Evolutionary conservation across 2,888 invertebrate genomes (phyloP).

Genomic region (Dryomyza anilis): DNA sequence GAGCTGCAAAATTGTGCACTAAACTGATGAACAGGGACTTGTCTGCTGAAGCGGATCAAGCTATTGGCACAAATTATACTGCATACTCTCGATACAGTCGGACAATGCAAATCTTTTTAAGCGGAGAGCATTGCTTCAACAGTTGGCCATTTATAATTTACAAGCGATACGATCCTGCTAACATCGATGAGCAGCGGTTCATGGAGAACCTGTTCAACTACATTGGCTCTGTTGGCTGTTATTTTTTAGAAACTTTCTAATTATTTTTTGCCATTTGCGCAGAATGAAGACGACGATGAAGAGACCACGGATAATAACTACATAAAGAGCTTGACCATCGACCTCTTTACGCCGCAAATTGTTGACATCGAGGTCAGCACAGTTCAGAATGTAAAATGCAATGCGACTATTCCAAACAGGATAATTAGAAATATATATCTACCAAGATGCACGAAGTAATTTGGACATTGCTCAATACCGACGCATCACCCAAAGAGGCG

Average conservation of each 20-base stretch:
- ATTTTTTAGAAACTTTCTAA: no score
- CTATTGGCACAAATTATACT: conserved; percentile 90
- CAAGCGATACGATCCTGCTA: conserved; percentile 90
- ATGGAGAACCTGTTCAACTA: conserved; percentile 99
- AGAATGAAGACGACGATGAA: conserved; percentile 67
- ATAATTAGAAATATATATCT: no score
- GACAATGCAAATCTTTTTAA: conserved; percentile 80
- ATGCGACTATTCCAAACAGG: no score
- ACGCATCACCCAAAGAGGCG: no score
- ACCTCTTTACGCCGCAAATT: conserved; percentile 94
- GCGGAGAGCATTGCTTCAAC: conserved; percentile 90
- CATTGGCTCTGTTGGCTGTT: conserved; percentile 82
- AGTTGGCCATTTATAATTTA: conserved; percentile 93
- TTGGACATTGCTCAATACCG: no score
- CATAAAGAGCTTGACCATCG: conserved; percentile 86
- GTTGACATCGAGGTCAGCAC: conserved; percentile 86
- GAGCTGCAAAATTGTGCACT: conserved; percentile 79
- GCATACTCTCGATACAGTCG: conserved; percentile 93
- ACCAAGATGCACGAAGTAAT: no score
- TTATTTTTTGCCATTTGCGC: not conserved
- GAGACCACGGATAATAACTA: conserved; percentile 86
- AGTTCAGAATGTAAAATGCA: no score
- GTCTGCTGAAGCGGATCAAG: conserved; percentile 82
- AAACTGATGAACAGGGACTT: conserved; percentile 91
- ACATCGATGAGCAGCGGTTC: conserved; percentile 93